Evolutionary conservation across 2,888 invertebrate species (phyloP).

Genomic region (Ophion obscuratus): DNA sequence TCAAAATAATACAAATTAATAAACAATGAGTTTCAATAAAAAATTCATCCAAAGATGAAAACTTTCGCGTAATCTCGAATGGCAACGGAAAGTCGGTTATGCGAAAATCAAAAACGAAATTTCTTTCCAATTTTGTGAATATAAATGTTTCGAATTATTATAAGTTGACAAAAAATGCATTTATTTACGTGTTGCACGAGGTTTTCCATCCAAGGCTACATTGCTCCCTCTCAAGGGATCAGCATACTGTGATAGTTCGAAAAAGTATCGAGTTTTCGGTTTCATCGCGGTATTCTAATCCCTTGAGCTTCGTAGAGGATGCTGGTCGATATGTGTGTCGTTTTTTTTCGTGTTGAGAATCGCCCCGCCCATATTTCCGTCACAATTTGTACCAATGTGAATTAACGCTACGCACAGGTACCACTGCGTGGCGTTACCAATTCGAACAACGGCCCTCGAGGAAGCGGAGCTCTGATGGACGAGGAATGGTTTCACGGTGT

Average conservation of each 20-base stretch:
- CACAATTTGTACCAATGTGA: neutral
- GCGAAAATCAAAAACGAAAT: neutral
- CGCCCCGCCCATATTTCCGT: neutral
- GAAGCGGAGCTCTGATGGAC: conserved; percentile 91
- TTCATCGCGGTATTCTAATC: neutral
- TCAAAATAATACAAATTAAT: no score
- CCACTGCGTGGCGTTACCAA: conserved; percentile 78
- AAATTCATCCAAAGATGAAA: no score
- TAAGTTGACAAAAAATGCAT: no score
- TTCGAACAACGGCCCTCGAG: conserved; percentile 76
- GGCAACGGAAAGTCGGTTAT: no score
- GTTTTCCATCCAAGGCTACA: neutral
- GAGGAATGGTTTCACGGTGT: conserved; percentile 99
- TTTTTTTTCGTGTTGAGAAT: neutral
- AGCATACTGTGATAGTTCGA: neutral
- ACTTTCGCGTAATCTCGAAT: no score
- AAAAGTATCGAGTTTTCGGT: neutral
- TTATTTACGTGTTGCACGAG: neutral
- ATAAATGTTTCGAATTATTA: neutral
- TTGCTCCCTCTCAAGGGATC: neutral
- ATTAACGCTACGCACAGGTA: conserved; percentile 70
- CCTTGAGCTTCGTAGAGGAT: neutral
- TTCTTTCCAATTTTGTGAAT: neutral
- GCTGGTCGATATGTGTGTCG: neutral
- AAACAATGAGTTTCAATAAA: no score